Evolutionary conservation across 2,888 invertebrate genomes (phyloP).

Genomic region (Thalpophila matura): DNA sequence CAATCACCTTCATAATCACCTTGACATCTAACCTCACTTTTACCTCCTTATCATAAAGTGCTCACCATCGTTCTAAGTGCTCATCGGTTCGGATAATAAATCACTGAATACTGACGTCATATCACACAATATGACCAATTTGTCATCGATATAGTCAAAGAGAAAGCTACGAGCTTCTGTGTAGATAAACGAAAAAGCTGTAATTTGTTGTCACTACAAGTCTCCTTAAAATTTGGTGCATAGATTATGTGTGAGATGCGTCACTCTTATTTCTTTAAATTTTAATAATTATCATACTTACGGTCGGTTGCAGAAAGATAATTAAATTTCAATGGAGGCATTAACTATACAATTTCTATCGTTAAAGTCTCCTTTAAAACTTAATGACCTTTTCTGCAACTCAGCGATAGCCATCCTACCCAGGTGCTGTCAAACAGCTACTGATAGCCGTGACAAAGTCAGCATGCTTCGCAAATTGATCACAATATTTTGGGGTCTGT

Average conservation of each 20-base stretch:
- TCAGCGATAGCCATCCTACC: too few relatives aligned
- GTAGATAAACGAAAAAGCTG: constrained; percentile 76
- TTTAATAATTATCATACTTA: too few relatives aligned
- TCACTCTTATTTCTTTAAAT: background rate
- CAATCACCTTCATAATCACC: constrained; percentile 4
- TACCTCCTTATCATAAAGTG: constrained; percentile 38
- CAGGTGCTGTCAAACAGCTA: too few relatives aligned
- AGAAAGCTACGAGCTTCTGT: constrained; percentile 76
- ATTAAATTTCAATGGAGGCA: too few relatives aligned
- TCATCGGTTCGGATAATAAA: constrained; percentile 39
- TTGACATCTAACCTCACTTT: constrained; percentile 15
- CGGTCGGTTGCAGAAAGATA: too few relatives aligned
- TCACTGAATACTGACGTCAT: constrained; percentile 51
- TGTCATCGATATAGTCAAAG: constrained; percentile 59
- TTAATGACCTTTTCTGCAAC: too few relatives aligned
- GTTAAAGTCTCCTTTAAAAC: too few relatives aligned
- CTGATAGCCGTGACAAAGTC: too few relatives aligned
- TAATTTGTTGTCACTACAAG: constrained; percentile 63
- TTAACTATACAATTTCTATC: too few relatives aligned
- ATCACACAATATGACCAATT: constrained; percentile 53
- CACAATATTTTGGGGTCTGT: too few relatives aligned
- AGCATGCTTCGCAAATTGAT: too few relatives aligned
- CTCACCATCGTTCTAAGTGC: constrained; percentile 41
- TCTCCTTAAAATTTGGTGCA: constrained; percentile 74
- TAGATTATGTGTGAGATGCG: constrained; percentile 64